phyloP scores from a whole-genome alignment of 2,888 invertebrate genomes.

The Steinernema scapterisci region DNA sequence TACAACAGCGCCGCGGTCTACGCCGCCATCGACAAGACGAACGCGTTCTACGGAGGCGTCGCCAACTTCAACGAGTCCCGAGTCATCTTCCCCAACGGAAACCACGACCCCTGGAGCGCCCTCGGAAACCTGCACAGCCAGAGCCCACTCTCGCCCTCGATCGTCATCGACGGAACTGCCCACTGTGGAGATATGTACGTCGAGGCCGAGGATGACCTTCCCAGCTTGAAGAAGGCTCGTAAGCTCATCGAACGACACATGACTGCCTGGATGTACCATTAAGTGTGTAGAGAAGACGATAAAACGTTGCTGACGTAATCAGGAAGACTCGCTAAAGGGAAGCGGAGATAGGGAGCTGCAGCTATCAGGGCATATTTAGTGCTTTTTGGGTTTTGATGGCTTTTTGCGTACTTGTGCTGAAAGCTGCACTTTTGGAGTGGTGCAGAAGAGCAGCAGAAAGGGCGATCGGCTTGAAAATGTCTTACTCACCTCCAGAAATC shows the following conservation, averaged over 20 bases:
- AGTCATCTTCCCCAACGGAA: slow-evolving; percentile 33
- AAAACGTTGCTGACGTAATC: too few relatives aligned
- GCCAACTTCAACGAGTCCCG: slow-evolving; percentile 30
- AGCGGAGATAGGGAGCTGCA: too few relatives aligned
- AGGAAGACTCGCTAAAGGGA: too few relatives aligned
- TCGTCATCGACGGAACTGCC: slow-evolving; percentile 48
- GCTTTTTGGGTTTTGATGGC: too few relatives aligned
- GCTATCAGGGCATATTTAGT: too few relatives aligned
- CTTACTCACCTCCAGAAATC: too few relatives aligned
- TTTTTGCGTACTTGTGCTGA: too few relatives aligned
- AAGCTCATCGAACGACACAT: slow-evolving; percentile 26
- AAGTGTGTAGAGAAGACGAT: background rate
- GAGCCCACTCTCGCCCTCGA: slow-evolving; percentile 9
- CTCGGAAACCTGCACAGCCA: slow-evolving; percentile 30
- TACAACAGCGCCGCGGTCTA: slow-evolving; percentile 44
- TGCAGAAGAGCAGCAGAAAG: too few relatives aligned
- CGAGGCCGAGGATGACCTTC: slow-evolving; percentile 21
- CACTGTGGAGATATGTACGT: slow-evolving; percentile 58
- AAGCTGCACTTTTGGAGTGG: too few relatives aligned
- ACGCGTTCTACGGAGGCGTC: slow-evolving; percentile 51
- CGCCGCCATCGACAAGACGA: slow-evolving; percentile 45
- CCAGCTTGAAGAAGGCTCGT: slow-evolving; percentile 25
- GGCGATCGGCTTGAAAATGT: too few relatives aligned
- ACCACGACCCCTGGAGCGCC: slow-evolving; percentile 39
- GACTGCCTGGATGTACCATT: slow-evolving; percentile 26